Conservation (phyloP, 2,888 invertebrate genomes). For the Cataglyphis altisquamis region DNA sequence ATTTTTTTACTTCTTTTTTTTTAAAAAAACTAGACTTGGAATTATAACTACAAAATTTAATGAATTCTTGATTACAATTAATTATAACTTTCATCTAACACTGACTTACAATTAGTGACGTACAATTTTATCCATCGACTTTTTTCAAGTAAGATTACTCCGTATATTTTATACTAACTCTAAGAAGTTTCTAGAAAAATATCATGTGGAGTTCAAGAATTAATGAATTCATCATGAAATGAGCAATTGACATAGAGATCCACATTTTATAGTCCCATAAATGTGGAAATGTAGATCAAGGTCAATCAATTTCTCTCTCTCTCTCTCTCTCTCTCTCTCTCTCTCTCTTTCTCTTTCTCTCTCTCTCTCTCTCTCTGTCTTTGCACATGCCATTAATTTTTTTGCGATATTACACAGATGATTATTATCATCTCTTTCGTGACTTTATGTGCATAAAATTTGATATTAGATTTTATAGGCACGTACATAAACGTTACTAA, state of each 20-base stretch:
- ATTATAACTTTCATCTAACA: not conserved
- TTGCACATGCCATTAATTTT: slow-evolving; percentile 26
- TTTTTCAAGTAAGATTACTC: not conserved
- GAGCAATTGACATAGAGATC: slow-evolving; percentile 31
- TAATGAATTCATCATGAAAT: slow-evolving; percentile 48
- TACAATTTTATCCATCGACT: not conserved
- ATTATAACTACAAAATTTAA: not conserved
- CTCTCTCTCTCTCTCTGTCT: no score
- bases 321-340: no score
- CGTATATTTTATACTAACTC: not conserved
- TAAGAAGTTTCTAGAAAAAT: not conserved
- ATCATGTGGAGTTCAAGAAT: not conserved
- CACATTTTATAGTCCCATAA: slow-evolving; percentile 3
- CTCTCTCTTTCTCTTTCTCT: no score
- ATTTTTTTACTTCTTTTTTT: not conserved
- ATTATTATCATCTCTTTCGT: slow-evolving; percentile 23
- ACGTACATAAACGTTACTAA: not conserved
- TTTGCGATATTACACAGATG: not conserved
- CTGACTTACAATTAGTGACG: not conserved
- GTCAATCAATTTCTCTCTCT: slow-evolving; percentile 15
- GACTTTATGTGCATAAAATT: slow-evolving; percentile 24
- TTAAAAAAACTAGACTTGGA: not conserved
- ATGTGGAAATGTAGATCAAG: slow-evolving; percentile 35
- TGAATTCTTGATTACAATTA: not conserved
- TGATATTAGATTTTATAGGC: slow-evolving; percentile 18